A percentile compares a stretch with the other conserved stretches of the same genome.
Evolutionary conservation across 2,888 invertebrate species (phyloP).

Genomic region (Lordiphosa fenestrarum): DNA sequence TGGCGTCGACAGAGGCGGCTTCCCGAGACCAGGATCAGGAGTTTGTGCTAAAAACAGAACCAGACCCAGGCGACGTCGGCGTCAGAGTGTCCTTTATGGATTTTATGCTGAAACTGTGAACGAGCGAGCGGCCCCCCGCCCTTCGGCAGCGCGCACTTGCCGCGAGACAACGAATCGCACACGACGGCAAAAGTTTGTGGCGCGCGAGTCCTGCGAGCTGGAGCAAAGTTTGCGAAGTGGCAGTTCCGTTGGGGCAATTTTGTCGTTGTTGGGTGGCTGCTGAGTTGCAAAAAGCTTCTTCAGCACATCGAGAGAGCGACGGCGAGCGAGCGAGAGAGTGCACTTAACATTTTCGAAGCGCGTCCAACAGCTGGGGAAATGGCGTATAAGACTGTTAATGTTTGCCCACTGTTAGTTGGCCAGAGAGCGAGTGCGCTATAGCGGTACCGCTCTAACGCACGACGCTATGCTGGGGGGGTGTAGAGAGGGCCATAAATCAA

Average conservation of each 20-base stretch:
- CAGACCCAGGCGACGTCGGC: constrained; percentile 20
- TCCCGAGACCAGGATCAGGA: constrained; percentile 8
- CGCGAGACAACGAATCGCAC: constrained; percentile 51
- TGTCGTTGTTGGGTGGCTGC: constrained; percentile 17
- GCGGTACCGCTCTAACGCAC: constrained; percentile 54
- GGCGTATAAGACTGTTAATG: constrained; percentile 59
- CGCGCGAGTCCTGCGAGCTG: constrained; percentile 20
- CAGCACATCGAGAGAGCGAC: constrained; percentile 20
- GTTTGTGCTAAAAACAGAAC: constrained; percentile 6
- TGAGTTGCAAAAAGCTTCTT: constrained; percentile 51
- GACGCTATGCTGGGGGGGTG: constrained; percentile 31
- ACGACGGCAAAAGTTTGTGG: constrained; percentile 9
- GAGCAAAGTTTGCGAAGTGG: constrained; percentile 15
- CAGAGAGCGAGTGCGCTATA: constrained; percentile 14
- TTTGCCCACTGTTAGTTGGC: constrained; percentile 8
- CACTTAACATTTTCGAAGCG: constrained; percentile 47
- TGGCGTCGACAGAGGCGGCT: constrained; percentile 5
- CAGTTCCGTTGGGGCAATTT: constrained; percentile 14
- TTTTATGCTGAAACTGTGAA: constrained; percentile 36
- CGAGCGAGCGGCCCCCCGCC: constrained; percentile 6
- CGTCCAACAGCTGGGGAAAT: constrained; percentile 44
- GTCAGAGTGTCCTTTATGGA: constrained; percentile 62
- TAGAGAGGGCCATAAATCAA: constrained; percentile 18
- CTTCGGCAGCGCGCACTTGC: constrained; percentile 10
- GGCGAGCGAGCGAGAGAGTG: constrained; percentile 20